Percentiles rank a stretch among this genome's conserved stretches.
These are phyloP conservation scores for Noctua fimbriata DNA, from an alignment of 2,888 invertebrate genomes.

Conservation along the genomic window DNA sequence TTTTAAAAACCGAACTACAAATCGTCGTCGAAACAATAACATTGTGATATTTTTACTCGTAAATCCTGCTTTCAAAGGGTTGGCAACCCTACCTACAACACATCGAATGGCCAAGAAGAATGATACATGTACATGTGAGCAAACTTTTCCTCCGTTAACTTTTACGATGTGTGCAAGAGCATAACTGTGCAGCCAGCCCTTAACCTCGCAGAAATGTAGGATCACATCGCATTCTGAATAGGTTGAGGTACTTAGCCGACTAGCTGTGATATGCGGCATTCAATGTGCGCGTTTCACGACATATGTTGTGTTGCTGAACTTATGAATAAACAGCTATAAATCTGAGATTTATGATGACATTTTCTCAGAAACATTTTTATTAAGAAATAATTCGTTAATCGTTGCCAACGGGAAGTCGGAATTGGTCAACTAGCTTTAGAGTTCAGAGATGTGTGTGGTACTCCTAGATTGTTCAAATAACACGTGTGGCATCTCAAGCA, in stretches of 20 bases:
- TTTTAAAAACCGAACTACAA: neutral
- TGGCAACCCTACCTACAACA: conserved; percentile 41
- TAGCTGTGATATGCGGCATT: conserved; percentile 37
- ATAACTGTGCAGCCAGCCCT: conserved; percentile 66
- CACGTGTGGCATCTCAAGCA: neutral
- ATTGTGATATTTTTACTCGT: neutral
- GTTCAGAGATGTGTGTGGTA: neutral
- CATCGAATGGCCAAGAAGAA: conserved; percentile 45
- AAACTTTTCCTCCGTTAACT: conserved; percentile 60
- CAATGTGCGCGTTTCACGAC: conserved; percentile 31
- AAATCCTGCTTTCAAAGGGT: neutral
- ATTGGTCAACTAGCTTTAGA: neutral
- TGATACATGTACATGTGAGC: conserved; percentile 43
- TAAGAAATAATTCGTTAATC: neutral
- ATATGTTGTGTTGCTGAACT: conserved; percentile 8
- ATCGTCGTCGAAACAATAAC: neutral
- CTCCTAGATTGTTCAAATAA: conserved; percentile 3
- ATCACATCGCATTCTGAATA: conserved; percentile 63
- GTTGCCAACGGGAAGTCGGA: neutral
- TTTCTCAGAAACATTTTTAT: conserved; percentile 14
- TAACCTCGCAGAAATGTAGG: conserved; percentile 64
- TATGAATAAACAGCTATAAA: conserved; percentile 28
- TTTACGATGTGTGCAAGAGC: conserved; percentile 61
- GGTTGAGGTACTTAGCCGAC: conserved; percentile 32
- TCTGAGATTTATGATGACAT: conserved; percentile 27